Evolutionary conservation across 23 tunicate species (phyloP).

Genomic region (Ciona savignyi): DNA sequence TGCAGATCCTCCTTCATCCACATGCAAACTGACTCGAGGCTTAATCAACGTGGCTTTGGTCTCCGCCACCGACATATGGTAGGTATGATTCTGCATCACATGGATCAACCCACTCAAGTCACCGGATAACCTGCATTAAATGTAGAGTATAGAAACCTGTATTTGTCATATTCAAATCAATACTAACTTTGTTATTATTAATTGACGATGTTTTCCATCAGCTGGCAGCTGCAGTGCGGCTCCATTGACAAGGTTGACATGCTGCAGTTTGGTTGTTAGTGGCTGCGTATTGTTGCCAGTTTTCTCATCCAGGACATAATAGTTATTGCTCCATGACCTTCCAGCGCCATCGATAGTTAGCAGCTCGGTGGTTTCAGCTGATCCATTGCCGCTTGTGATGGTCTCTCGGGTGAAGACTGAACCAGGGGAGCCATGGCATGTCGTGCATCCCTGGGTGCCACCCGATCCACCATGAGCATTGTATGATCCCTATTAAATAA

Average conservation of each 20-base stretch:
- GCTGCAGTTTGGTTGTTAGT: slow-evolving; percentile 8
- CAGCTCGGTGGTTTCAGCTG: slow-evolving; percentile 3
- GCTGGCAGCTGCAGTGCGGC: slow-evolving; percentile 21
- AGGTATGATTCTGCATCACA: neutral
- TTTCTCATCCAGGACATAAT: slow-evolving; percentile 12
- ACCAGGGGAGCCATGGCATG: slow-evolving; percentile 24
- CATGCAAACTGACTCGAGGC: slow-evolving; percentile 14
- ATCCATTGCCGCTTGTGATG: neutral
- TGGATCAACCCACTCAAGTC: slow-evolving; percentile 12
- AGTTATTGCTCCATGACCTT: slow-evolving; percentile 10
- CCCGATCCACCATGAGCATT: slow-evolving; percentile 22
- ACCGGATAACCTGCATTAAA: slow-evolving; percentile 21
- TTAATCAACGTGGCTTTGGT: slow-evolving; percentile 10
- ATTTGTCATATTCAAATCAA: too few species aligned
- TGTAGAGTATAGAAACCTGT: too few species aligned
- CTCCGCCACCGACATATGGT: slow-evolving; percentile 5
- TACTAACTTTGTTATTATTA: too few species aligned
- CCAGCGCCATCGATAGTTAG: slow-evolving; percentile 16
- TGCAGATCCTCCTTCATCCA: slow-evolving; percentile 8
- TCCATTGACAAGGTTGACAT: slow-evolving; percentile 4
- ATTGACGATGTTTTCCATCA: slow-evolving; percentile 9
- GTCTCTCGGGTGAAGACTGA: slow-evolving; percentile 10
- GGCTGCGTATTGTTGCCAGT: slow-evolving; percentile 4
- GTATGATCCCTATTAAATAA: slow-evolving; percentile 14
- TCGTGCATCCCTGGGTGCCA: neutral